Evolutionary conservation across 2,797 vertebrate genomes (phyloP).

Genomic region (Esox masquinongy): DNA sequence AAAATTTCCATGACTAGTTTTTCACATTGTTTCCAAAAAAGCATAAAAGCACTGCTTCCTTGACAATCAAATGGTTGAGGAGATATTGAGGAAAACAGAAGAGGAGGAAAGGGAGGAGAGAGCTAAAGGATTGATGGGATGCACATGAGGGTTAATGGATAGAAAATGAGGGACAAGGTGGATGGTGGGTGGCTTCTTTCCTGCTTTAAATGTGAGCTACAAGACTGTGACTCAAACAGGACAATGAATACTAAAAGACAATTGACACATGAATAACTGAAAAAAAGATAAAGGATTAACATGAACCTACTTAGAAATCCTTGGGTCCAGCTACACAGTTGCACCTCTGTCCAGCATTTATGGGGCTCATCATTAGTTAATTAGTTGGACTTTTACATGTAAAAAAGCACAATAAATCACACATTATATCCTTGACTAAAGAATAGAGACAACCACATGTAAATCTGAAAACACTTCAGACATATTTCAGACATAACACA

Average conservation of each 20-base stretch:
- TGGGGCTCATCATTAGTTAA: background rate
- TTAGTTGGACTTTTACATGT: background rate
- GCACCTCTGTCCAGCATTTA: background rate
- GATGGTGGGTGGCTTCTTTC: slow-evolving; percentile 7
- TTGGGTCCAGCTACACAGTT: background rate
- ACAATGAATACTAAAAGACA: slow-evolving; percentile 41
- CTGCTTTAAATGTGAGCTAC: slow-evolving; percentile 20
- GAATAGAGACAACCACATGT: slow-evolving; percentile 9
- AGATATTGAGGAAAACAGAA: slow-evolving; percentile 40
- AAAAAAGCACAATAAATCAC: background rate
- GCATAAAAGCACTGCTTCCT: background rate
- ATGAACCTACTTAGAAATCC: slow-evolving; percentile 14
- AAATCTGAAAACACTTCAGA: slow-evolving; percentile 7
- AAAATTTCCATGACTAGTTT: slow-evolving; percentile 31
- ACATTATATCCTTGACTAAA: background rate
- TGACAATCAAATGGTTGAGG: slow-evolving; percentile 30
- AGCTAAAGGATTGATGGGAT: slow-evolving; percentile 64
- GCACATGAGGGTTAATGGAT: slow-evolving; percentile 67
- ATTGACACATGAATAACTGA: slow-evolving; percentile 17
- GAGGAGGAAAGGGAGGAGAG: slow-evolving; percentile 40
- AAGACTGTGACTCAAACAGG: slow-evolving; percentile 47
- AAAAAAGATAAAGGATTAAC: slow-evolving; percentile 35
- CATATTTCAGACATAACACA: background rate
- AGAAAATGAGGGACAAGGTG: slow-evolving; percentile 63
- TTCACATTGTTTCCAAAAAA: slow-evolving; percentile 22